phyloP scores from a whole-genome alignment of 1,140 invertebrate genomes.

The Drosophila elegans region DNA sequence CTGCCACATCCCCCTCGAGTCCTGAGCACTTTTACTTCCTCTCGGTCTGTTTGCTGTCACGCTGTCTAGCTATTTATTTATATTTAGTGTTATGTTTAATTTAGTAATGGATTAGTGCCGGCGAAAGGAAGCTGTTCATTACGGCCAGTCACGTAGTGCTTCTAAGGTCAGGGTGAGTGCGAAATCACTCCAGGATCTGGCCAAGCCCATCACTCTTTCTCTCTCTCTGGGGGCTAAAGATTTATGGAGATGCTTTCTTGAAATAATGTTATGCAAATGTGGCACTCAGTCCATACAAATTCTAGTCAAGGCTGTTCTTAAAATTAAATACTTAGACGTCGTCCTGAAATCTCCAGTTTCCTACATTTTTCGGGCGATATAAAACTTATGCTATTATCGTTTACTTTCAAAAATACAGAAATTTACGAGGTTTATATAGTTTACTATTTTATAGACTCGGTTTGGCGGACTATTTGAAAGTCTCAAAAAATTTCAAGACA shows the following conservation, averaged over 20 bases:
- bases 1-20: background rate
- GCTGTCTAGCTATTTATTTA: constrained; percentile 81
- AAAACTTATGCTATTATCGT: too few species aligned
- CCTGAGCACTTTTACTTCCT: constrained; percentile 16
- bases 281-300: background rate
- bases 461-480: too few species aligned
- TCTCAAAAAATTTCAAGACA: too few species aligned
- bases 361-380: too few species aligned
- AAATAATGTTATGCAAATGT: constrained; percentile 42
- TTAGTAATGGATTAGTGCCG: constrained; percentile 79
- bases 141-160: constrained; percentile 67
- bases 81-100: constrained; percentile 82
- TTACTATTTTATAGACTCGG: too few species aligned
- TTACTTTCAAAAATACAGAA: too few species aligned
- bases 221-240: constrained; percentile 43
- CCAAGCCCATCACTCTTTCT: constrained; percentile 5
- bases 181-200: constrained; percentile 6
- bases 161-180: background rate
- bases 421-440: too few species aligned
- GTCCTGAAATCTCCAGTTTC: background rate
- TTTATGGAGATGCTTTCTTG: constrained; percentile 72
- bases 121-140: constrained; percentile 57
- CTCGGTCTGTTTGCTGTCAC: constrained; percentile 74
- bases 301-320: background rate
- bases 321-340: background rate